These are phyloP conservation scores for Tetragnatha montana DNA, from an alignment of 2,888 invertebrate genomes.

Conservation along the genomic window DNA sequence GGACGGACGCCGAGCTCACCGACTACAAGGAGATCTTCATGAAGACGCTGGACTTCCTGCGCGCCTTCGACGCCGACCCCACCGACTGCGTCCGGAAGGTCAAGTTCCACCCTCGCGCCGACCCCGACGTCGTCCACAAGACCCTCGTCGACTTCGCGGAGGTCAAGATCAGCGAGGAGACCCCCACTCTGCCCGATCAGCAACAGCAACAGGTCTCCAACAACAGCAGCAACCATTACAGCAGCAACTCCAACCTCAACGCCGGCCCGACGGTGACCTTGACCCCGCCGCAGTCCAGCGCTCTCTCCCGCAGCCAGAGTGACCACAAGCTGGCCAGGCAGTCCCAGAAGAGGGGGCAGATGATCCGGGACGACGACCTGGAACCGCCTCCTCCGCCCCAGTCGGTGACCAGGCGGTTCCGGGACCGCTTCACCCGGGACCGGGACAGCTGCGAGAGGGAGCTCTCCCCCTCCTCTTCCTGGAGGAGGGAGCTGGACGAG, in stretches of 20 bases:
- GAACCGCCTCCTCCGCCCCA: not conserved
- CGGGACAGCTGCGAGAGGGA: conserved; percentile 61
- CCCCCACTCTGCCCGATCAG: conserved; percentile 77
- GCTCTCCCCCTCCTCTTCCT: conserved; percentile 62
- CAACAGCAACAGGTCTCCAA: conserved; percentile 77
- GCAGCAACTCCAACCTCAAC: conserved; percentile 40
- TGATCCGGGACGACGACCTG: conserved; percentile 2
- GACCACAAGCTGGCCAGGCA: conserved; percentile 92
- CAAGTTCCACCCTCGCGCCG: conserved; percentile 90
- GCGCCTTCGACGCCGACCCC: conserved; percentile 94
- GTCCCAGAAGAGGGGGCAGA: conserved; percentile 65
- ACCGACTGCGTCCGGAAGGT: conserved; percentile 85
- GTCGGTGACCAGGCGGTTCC: conserved; percentile 35
- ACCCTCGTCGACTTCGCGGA: conserved; percentile 94
- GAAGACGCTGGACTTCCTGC: conserved; percentile 95
- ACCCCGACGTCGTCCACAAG: conserved; percentile 91
- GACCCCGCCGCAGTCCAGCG: conserved; percentile 75
- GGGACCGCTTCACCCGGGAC: conserved; percentile 49
- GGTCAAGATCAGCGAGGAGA: conserved; percentile 83
- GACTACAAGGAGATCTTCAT: conserved; percentile 97
- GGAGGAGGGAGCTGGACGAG: conserved; percentile 57
- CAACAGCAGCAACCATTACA: conserved; percentile 72
- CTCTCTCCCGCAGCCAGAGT: conserved; percentile 92
- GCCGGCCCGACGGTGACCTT: conserved; percentile 55
- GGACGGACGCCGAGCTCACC: conserved; percentile 77